phyloP scores from a whole-genome alignment of 2,888 invertebrate genomes.

The Galerucella nymphaeae region DNA sequence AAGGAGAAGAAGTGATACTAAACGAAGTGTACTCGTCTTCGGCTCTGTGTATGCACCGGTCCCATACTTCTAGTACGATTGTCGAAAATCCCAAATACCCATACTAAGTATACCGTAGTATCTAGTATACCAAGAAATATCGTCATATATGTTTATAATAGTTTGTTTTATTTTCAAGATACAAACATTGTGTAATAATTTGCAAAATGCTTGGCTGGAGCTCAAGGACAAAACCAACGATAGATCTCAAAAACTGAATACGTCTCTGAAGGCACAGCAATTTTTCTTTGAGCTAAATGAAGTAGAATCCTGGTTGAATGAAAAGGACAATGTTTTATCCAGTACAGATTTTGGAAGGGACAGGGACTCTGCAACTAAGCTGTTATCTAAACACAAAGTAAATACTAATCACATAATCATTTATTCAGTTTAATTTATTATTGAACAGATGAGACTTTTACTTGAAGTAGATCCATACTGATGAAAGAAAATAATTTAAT shows the following conservation, averaged over 20 bases:
- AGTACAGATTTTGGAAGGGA: slow-evolving; percentile 92
- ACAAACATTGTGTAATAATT: slow-evolving; percentile 76
- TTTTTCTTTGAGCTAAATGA: slow-evolving; percentile 91
- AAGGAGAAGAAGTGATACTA: too few relatives aligned
- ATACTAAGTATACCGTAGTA: too few relatives aligned
- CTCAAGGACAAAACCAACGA: slow-evolving; percentile 77
- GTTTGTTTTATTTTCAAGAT: slow-evolving; percentile 67
- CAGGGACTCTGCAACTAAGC: slow-evolving; percentile 89
- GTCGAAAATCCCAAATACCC: too few relatives aligned
- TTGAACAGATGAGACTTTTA: too few relatives aligned
- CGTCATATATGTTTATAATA: neutral
- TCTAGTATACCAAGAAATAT: too few relatives aligned
- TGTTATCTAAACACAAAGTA: slow-evolving; percentile 94
- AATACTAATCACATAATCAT: slow-evolving; percentile 10
- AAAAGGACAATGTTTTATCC: slow-evolving; percentile 83
- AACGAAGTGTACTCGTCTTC: too few relatives aligned
- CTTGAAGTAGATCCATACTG: too few relatives aligned
- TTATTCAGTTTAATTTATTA: too few relatives aligned
- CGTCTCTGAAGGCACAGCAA: slow-evolving; percentile 90
- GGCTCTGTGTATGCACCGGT: too few relatives aligned
- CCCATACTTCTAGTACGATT: too few relatives aligned
- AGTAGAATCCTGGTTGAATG: slow-evolving; percentile 92
- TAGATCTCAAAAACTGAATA: slow-evolving; percentile 82
- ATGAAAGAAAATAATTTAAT: too few relatives aligned
- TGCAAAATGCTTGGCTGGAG: slow-evolving; percentile 80